Conservation (phyloP, 2,888 invertebrate genomes). For the Acleris laterana region DNA sequence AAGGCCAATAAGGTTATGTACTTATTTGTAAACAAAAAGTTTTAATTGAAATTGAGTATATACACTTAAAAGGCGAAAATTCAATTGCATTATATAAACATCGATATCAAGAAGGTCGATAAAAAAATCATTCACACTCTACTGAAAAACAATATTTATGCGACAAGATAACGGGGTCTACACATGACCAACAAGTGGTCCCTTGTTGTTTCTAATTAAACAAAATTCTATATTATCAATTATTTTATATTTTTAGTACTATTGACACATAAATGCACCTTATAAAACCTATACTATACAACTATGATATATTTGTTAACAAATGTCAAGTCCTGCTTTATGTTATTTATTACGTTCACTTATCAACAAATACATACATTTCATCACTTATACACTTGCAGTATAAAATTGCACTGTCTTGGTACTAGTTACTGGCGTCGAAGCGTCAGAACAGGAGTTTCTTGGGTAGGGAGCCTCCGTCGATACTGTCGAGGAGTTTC, state of each 20-base stretch:
- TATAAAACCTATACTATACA: conserved; percentile 25
- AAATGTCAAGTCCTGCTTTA: conserved; percentile 49
- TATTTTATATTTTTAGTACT: conserved; percentile 50
- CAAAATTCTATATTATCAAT: conserved; percentile 43
- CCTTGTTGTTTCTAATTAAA: too few species aligned
- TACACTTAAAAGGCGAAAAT: too few species aligned
- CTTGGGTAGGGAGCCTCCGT: conserved; percentile 88
- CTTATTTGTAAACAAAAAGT: too few species aligned
- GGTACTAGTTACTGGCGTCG: conserved; percentile 21
- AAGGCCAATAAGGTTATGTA: too few species aligned
- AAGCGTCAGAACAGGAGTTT: conserved; percentile 85
- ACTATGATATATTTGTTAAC: conserved; percentile 38
- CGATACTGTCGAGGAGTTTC: conserved; percentile 88
- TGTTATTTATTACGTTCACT: conserved; percentile 31
- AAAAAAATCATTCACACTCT: too few species aligned
- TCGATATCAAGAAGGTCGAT: too few species aligned
- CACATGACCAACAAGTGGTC: too few species aligned
- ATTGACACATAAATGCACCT: conserved; percentile 41
- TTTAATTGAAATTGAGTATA: too few species aligned
- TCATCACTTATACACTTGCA: conserved; percentile 55
- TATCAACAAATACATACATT: conserved; percentile 25
- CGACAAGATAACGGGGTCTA: too few species aligned
- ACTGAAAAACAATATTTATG: too few species aligned
- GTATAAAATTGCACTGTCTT: conserved; percentile 44
- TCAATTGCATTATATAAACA: too few species aligned